Evolutionary conservation across 1,140 invertebrate species (phyloP), one percentile per base, ranked within the genome.

Genomic region (Spodoptera frugiperda): DNA sequence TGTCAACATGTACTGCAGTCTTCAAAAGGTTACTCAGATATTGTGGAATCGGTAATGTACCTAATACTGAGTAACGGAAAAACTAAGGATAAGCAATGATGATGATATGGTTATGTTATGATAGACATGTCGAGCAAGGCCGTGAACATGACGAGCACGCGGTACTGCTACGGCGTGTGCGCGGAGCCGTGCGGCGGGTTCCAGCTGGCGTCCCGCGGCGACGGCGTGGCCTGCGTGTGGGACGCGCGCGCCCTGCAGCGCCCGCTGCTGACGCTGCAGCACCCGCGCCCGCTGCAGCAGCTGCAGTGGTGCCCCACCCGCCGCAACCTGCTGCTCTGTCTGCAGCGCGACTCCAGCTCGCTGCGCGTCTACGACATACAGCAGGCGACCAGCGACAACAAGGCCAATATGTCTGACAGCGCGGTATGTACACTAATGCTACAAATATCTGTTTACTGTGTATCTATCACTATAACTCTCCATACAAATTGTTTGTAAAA

Each of bases 301-400:
- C 95, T 98, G 39, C 93, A 95, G 57, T 99, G 98, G 98, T 98
- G 98, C 91, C 98, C 98, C 9, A 98, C 98, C n/a, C 96, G 97
- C 84, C 95, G 95, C 44, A 98, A 97, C 88, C 93, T 98, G 39
- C 90, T 98, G 21, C 96, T 97, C 48, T 96, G 96, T 8, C 91
- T 98, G 68, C 96, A 96, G 85, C 96, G 96, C 85, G 97, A 98
- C 67, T 96, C 95, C 77, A 91, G 90, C 57, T 87, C 90, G 0
- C 92, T 98, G 39, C 96, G 96, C 83, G 93, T 98, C 15, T 97
- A 97, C 90, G 97, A 98, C 91, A 96, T 98, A 67, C 96, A 98
- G 84, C 96, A 97, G 78, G 95, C 96, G 15, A 93, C 95, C 76
- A 95, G 95, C 54, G 95, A 81, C 54, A 48, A 55, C 76, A 84